phyloP scores from a whole-genome alignment of 2,888 invertebrate species.

The Meteorus cinctellus region DNA sequence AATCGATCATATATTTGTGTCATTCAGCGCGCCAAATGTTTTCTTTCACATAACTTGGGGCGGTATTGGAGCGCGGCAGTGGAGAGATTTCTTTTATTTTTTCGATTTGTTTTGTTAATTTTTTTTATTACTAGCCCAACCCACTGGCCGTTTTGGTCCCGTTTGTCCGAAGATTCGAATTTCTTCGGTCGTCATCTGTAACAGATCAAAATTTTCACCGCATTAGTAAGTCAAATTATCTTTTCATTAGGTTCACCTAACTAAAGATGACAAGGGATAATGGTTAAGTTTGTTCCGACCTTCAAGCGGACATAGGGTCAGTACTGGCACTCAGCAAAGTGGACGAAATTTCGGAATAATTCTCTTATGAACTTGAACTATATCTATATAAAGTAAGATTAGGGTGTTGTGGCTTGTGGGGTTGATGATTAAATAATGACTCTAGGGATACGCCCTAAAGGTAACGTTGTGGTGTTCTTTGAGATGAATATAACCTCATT shows the following conservation, averaged over 20 bases:
- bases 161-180: slow-evolving; percentile 77
- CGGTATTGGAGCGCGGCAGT: slow-evolving; percentile 61
- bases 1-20: slow-evolving; percentile 29
- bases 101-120: slow-evolving; percentile 13
- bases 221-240: background rate
- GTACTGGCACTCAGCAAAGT: background rate
- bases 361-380: background rate
- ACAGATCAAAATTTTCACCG: slow-evolving; percentile 27
- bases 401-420: slow-evolving; percentile 22
- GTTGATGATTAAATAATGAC: slow-evolving; percentile 44
- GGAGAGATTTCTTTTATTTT: slow-evolving; percentile 57
- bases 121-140: slow-evolving; percentile 68
- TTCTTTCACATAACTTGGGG: slow-evolving; percentile 41
- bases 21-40: slow-evolving; percentile 21
- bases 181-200: slow-evolving; percentile 76
- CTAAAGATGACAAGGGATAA: background rate
- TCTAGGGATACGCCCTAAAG: slow-evolving; percentile 15
- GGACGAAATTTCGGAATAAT: slow-evolving; percentile 16
- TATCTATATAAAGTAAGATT: slow-evolving; percentile 19
- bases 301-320: background rate
- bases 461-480: background rate
- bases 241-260: background rate
- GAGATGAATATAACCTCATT: slow-evolving; percentile 18
- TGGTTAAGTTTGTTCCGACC: background rate
- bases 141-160: slow-evolving; percentile 77